These are phyloP conservation scores for Rallus crepitans DNA, from an alignment of 2,797 vertebrate genomes.

Conservation along the genomic window DNA sequence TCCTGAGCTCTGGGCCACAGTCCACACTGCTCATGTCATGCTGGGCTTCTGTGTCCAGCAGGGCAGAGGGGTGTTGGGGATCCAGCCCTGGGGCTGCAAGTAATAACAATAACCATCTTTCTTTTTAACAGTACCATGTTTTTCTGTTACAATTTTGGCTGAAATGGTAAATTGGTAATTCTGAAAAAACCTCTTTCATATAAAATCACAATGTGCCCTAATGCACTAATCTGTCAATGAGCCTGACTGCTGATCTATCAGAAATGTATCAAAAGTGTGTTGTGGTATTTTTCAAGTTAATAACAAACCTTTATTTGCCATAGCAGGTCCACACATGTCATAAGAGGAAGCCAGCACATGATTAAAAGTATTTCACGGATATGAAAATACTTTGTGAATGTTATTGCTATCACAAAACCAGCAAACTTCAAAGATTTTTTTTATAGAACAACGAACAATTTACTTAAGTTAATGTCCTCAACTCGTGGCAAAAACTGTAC, in stretches of 20 bases:
- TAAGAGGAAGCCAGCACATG: background rate
- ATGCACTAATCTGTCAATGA: background rate
- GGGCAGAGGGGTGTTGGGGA: background rate
- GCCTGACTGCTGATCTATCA: background rate
- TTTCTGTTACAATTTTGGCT: background rate
- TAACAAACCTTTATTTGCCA: background rate
- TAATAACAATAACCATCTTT: background rate
- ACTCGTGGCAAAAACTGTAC: background rate
- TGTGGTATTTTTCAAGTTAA: background rate
- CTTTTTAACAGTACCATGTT: background rate
- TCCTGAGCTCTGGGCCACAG: background rate
- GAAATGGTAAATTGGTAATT: background rate
- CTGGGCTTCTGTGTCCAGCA: background rate
- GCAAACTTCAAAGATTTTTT: background rate
- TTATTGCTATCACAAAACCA: background rate
- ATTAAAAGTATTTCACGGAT: background rate
- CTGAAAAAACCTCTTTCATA: background rate
- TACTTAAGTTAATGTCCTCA: background rate
- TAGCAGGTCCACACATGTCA: background rate
- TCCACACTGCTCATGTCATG: background rate
- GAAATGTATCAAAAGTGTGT: background rate
- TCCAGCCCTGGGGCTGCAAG: background rate
- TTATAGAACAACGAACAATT: background rate
- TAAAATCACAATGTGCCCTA: background rate
- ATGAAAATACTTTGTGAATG: background rate